Evolutionary conservation across 1,140 invertebrate species (phyloP).

Genomic region (Drosophila lacteicornis): DNA sequence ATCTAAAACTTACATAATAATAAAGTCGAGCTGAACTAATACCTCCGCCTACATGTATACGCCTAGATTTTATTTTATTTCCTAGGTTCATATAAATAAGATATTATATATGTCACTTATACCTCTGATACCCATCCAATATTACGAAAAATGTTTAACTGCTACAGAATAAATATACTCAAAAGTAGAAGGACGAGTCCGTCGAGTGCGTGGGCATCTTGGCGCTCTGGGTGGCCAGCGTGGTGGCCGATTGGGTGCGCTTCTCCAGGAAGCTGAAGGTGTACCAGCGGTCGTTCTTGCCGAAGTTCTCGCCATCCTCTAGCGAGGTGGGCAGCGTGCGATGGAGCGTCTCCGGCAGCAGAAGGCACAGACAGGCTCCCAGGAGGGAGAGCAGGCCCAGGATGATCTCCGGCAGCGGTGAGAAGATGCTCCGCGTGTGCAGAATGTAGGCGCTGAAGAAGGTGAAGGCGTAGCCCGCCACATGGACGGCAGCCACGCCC

Average conservation of each 20-base stretch:
- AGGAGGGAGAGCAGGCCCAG: constrained; percentile 86
- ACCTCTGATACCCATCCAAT: not conserved
- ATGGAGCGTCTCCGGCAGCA: constrained; percentile 81
- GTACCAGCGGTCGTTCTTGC: constrained; percentile 85
- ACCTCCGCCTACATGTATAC: too few relatives aligned
- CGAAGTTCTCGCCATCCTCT: constrained; percentile 87
- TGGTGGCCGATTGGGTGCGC: constrained; percentile 61
- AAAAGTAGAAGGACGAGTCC: constrained; percentile 52
- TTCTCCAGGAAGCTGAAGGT: constrained; percentile 71
- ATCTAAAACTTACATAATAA: too few relatives aligned
- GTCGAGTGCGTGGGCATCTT: constrained; percentile 45
- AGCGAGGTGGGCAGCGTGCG: constrained; percentile 86
- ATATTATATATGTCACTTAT: not conserved
- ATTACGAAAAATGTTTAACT: not conserved
- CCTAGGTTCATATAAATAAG: not conserved
- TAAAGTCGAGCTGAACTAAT: too few relatives aligned
- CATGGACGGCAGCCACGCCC: constrained; percentile 86
- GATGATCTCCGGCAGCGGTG: constrained; percentile 86
- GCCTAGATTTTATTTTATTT: not conserved
- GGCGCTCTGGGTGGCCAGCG: constrained; percentile 28
- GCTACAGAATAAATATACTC: not conserved
- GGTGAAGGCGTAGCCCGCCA: constrained; percentile 86
- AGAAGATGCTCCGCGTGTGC: constrained; percentile 83
- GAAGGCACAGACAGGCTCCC: constrained; percentile 86
- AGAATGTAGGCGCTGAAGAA: constrained; percentile 79